These are phyloP conservation scores for Exaiptasia diaphana DNA, from an alignment of 64 coral and sea anemone species.

Conservation along the genomic window DNA sequence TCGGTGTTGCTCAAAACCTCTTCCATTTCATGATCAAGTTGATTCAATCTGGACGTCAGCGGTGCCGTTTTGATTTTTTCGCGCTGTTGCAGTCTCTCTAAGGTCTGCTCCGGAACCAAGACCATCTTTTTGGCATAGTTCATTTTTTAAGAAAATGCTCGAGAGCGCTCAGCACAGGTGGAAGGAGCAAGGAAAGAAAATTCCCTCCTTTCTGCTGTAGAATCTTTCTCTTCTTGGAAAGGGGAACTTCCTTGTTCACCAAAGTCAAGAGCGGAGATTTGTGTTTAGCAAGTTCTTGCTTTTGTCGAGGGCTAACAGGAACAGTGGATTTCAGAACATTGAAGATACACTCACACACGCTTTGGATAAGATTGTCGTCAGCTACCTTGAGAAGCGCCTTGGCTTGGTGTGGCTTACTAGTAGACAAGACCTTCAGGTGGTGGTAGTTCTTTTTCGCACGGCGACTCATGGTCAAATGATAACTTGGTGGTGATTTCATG, in stretches of 20 bases:
- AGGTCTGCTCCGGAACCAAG: conserved; percentile 42
- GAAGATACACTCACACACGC: conserved; percentile 40
- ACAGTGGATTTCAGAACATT: conserved; percentile 42
- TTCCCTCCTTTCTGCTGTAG: conserved; percentile 26
- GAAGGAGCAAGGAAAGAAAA: conserved; percentile 3
- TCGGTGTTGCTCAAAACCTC: conserved; percentile 38
- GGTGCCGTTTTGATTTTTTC: conserved; percentile 31
- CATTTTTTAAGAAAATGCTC: conserved; percentile 41
- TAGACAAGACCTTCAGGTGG: conserved; percentile 46
- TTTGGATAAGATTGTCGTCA: conserved; percentile 35
- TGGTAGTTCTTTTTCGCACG: conserved; percentile 55
- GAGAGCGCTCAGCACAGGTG: conserved; percentile 17
- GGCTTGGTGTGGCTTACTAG: conserved; percentile 21
- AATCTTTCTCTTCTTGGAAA: conserved; percentile 5
- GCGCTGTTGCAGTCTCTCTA: conserved; percentile 41
- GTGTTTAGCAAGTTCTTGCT: not conserved
- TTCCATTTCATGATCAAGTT: conserved; percentile 43
- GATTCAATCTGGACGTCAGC: conserved; percentile 11
- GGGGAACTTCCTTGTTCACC: conserved; percentile 7
- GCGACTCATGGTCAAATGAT: conserved; percentile 52
- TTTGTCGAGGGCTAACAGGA: not conserved
- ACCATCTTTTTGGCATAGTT: conserved; percentile 38
- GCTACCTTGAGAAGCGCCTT: conserved; percentile 58
- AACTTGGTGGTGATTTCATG: not conserved
- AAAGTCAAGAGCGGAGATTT: conserved; percentile 13